Base-by-base conservation (phyloP, 2,888 invertebrate genomes). In the Trichacis sp. region DNA sequence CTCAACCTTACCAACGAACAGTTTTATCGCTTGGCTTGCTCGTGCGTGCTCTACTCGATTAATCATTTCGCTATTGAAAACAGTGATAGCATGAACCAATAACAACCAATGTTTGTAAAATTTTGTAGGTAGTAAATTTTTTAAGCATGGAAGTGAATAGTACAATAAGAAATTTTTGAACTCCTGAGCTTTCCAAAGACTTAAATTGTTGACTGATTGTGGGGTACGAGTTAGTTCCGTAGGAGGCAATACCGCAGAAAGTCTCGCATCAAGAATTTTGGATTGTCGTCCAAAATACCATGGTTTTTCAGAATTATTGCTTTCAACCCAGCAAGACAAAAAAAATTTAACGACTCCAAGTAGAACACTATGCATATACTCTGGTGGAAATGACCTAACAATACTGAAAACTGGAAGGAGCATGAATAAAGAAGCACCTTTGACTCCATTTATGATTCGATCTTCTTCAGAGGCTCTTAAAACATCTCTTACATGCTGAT, bases 81-180 rank as follows among this genome's bases (percentile, higher is more conserved):
- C 30, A 14, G 19, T 9, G 8, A 54, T 46, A 5, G 54, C 38
- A 33, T 50, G 54, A 1, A 64, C 58, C 15, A 53, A 38, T 3
- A 63, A 11, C 15, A 36, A 30, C 63, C 63, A 63, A 20, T 63
- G 63, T 24, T 45, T 56, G 9, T 51, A 45, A 29, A 46, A 64
- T 38, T 9, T 47, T 8, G 47, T 19, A 12, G 45, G 42, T 15
- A 68, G 29, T 20, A 64, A 8, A 17, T 40, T 30, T 43, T 62
- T 56, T 4, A 64, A 46, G 24, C 59, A 64, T n/a, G 50, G 38
- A 2, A 67, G 12, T 6, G 60, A 63, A n/a, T 67, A 69, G 15
- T 67, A 69, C 1, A 67, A 30, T 17, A 55, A n/a, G 29, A 63
- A 59, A 8, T 47, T 48, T n/a, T 59, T 67, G 18, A 14, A 64